A percentile compares a stretch with the other conserved stretches of the same genome.
Conservation (phyloP, 2,113 vertebrate genomes). For the Danio rerio region DNA sequence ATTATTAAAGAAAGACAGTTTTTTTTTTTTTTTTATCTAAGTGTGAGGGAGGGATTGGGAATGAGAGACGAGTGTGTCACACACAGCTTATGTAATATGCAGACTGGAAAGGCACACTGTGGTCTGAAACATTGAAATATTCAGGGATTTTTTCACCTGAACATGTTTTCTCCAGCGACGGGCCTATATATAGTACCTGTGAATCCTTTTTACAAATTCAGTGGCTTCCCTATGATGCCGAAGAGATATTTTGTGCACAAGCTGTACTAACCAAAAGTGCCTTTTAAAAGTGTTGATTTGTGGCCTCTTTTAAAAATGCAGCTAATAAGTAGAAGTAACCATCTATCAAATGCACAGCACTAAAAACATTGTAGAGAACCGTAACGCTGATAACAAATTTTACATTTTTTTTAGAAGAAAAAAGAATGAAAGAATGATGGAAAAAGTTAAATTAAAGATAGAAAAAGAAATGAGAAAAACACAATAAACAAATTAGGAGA, state of each 20-base stretch:
- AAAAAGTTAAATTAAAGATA: too few relatives aligned
- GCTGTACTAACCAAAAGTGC: background rate
- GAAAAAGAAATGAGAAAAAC: too few relatives aligned
- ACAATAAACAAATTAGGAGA: too few relatives aligned
- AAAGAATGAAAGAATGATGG: too few relatives aligned
- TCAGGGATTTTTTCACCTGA: conserved; percentile 33
- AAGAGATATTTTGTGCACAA: conserved; percentile 19
- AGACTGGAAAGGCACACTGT: conserved; percentile 20
- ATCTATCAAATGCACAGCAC: background rate
- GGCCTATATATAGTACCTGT: conserved; percentile 19
- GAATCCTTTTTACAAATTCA: conserved; percentile 40
- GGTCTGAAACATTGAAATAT: conserved; percentile 43
- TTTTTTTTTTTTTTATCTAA: background rate
- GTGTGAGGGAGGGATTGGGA: conserved; percentile 22
- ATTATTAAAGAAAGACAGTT: conserved; percentile 62
- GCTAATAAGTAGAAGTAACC: background rate
- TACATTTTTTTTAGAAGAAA: too few relatives aligned
- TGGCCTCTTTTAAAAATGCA: background rate
- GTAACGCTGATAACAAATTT: too few relatives aligned
- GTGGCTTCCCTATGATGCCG: background rate
- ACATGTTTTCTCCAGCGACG: conserved; percentile 16
- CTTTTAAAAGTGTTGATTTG: background rate
- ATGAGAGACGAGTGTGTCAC: background rate
- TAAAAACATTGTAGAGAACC: too few relatives aligned
- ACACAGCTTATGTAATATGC: conserved; percentile 41